A percentile compares a stretch with the other conserved stretches of the same genome.
Evolutionary conservation across 2,113 vertebrate genomes (phyloP).

Genomic region (Rhea americana): DNA sequence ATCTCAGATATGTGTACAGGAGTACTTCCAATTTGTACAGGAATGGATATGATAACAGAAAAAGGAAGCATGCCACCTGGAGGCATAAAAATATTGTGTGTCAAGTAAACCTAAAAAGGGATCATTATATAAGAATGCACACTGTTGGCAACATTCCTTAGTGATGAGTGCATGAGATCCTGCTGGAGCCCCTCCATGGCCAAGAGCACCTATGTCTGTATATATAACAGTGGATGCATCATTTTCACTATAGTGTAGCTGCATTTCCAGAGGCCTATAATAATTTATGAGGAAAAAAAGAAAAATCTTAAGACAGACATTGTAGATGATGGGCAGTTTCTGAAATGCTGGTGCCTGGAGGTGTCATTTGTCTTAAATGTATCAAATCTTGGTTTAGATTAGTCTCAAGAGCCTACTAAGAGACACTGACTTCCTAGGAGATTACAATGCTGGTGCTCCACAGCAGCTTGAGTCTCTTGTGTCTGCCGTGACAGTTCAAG

Average conservation of each 20-base stretch:
- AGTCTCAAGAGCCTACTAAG: not conserved
- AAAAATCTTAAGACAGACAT: not conserved
- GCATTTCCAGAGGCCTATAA: not conserved
- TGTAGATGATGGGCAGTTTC: not conserved
- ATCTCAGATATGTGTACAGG: not conserved
- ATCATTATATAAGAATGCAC: not conserved
- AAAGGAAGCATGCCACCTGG: not conserved
- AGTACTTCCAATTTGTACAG: not conserved
- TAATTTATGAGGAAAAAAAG: not conserved
- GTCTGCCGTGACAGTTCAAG: not conserved
- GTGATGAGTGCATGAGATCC: not conserved
- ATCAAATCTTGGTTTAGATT: not conserved
- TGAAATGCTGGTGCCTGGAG: not conserved
- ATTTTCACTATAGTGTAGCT: not conserved
- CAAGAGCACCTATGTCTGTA: not conserved
- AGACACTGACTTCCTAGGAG: not conserved
- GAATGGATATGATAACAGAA: not conserved
- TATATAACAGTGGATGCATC: not conserved
- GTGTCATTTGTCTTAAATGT: not conserved
- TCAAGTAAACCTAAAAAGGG: not conserved
- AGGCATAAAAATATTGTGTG: not conserved
- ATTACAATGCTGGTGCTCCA: not conserved
- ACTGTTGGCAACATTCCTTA: not conserved
- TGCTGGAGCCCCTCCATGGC: not conserved
- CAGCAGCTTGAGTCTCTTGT: not conserved